A percentile compares a stretch with the other conserved stretches of the same genome.
Conservation (phyloP, 2,797 vertebrate species). For the Mustela erminea region DNA sequence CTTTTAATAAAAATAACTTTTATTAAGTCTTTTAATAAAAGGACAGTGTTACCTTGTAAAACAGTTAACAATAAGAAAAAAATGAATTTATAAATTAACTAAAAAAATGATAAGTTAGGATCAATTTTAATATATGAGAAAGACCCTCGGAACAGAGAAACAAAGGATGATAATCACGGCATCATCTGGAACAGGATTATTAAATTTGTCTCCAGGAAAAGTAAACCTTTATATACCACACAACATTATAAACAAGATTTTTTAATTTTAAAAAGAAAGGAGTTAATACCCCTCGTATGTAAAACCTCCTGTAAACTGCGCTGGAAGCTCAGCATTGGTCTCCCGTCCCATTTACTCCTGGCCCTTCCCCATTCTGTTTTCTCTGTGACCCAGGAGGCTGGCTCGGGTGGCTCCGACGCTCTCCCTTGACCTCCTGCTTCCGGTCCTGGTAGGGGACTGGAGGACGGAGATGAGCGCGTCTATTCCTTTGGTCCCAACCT, state of each 20-base stretch:
- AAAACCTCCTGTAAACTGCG: not conserved
- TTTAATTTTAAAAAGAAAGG: not conserved
- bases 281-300: not conserved
- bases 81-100: not conserved
- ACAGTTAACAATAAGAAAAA: conserved; percentile 19
- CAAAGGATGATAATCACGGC: not conserved
- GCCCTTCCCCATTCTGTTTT: not conserved
- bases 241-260: not conserved
- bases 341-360: too few relatives aligned
- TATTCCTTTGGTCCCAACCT: too few relatives aligned
- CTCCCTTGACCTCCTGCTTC: too few relatives aligned
- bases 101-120: not conserved
- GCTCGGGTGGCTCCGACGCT: not conserved
- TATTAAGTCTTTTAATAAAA: too few relatives aligned
- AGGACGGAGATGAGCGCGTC: too few relatives aligned
- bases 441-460: too few relatives aligned
- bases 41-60: not conserved
- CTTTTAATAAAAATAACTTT: not conserved
- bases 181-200: not conserved
- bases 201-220: not conserved
- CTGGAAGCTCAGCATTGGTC: not conserved
- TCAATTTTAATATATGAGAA: not conserved
- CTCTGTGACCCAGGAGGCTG: not conserved
- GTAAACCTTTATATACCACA: not conserved
- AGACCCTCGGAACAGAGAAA: not conserved